A percentile compares a stretch with the other conserved stretches of the same genome.
These are phyloP conservation scores for Spheniscus humboldti DNA, from an alignment of 2,797 vertebrate species.

Conservation along the genomic window DNA sequence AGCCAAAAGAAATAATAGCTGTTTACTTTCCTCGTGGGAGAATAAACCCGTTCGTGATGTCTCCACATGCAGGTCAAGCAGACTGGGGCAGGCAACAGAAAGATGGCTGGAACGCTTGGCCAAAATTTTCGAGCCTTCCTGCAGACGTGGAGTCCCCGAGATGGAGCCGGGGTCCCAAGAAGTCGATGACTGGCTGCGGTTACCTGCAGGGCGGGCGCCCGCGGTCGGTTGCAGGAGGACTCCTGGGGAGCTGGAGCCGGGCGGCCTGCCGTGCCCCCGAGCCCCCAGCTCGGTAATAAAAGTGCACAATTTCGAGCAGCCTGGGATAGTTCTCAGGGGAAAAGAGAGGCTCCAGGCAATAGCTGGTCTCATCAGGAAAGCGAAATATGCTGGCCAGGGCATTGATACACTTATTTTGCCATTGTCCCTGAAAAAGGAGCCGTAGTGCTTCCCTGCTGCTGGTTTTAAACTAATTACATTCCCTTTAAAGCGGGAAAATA, in stretches of 20 bases:
- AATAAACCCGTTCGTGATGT: background rate
- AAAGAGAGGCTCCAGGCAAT: slow-evolving; percentile 52
- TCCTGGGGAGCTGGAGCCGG: background rate
- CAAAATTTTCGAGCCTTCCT: background rate
- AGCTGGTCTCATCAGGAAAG: slow-evolving; percentile 43
- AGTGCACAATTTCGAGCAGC: slow-evolving; percentile 13
- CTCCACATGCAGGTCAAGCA: background rate
- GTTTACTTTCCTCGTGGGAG: background rate
- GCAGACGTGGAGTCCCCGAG: background rate
- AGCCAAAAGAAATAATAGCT: background rate
- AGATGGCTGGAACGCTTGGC: background rate
- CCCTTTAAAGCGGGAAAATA: slow-evolving; percentile 49
- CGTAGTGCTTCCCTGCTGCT: slow-evolving; percentile 64
- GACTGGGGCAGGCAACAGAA: background rate
- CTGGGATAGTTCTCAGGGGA: slow-evolving; percentile 19
- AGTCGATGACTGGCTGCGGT: background rate
- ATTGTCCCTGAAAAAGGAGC: slow-evolving; percentile 65
- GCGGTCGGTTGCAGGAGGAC: background rate
- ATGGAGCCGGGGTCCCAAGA: background rate
- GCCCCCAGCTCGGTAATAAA: background rate
- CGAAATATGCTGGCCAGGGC: slow-evolving; percentile 13
- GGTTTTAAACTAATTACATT: slow-evolving; percentile 68
- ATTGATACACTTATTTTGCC: slow-evolving; percentile 56
- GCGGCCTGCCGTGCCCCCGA: background rate
- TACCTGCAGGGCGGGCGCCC: background rate